Evolutionary conservation across 2,113 vertebrate species (phyloP).

Genomic region (Dasypus novemcinctus): DNA sequence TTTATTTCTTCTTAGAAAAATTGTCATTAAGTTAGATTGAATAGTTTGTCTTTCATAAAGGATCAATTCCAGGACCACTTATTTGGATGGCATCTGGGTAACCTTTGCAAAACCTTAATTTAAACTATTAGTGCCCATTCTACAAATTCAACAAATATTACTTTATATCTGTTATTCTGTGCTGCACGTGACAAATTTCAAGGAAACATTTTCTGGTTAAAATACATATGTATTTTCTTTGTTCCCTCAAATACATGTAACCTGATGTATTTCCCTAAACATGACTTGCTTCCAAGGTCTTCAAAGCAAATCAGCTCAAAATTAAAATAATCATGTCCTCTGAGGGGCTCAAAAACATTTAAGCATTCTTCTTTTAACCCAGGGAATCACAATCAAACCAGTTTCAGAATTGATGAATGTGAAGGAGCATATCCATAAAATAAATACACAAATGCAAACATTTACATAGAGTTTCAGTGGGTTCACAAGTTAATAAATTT

Average conservation of each 20-base stretch:
- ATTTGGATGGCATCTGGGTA: not conserved
- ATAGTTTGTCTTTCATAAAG: not conserved
- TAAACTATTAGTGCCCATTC: not conserved
- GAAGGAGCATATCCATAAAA: not conserved
- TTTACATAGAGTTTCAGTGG: not conserved
- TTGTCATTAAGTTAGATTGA: not conserved
- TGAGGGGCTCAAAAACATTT: not conserved
- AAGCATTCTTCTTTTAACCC: not conserved
- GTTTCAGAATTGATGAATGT: not conserved
- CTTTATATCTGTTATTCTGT: not conserved
- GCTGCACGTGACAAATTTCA: not conserved
- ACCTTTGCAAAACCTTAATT: conserved; percentile 25
- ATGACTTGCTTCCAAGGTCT: conserved; percentile 8
- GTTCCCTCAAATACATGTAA: not conserved
- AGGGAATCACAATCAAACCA: not conserved
- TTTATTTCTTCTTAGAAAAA: conserved; percentile 8
- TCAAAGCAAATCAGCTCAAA: conserved; percentile 31
- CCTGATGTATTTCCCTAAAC: conserved; percentile 11
- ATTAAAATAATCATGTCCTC: not conserved
- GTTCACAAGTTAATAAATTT: not conserved
- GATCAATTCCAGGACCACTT: not conserved
- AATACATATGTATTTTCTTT: conserved; percentile 1
- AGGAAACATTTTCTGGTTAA: not conserved
- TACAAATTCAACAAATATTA: conserved; percentile 13
- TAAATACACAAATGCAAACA: not conserved